Percentiles rank a stretch among this genome's conserved stretches.
These are phyloP conservation scores for Vulpes lagopus DNA, from an alignment of 2,113 vertebrate species.

Conservation along the genomic window DNA sequence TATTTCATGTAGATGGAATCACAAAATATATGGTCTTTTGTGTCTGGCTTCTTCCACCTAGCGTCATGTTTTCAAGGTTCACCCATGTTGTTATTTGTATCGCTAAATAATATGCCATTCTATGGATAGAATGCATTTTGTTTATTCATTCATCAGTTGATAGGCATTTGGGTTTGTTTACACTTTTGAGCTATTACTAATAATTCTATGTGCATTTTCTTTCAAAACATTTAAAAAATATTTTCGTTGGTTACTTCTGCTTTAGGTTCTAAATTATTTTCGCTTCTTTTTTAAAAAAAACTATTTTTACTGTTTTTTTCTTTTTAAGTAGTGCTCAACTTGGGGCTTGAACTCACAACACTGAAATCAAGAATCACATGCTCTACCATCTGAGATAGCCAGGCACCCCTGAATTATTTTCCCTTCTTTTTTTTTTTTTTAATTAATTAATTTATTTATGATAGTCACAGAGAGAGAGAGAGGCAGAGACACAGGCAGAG, in stretches of 20 bases:
- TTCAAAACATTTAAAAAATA: neutral
- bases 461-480: no score
- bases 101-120: neutral
- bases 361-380: neutral
- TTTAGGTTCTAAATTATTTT: neutral
- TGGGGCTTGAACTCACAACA: neutral
- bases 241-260: neutral
- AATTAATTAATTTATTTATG: no score
- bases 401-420: neutral
- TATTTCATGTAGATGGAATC: neutral
- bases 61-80: neutral
- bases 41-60: neutral
- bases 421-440: neutral
- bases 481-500: no score
- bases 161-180: neutral
- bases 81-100: neutral
- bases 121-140: rapidly evolving
- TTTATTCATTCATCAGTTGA: neutral
- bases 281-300: neutral
- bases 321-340: neutral
- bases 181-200: neutral
- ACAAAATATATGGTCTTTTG: rapidly evolving
- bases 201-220: neutral
- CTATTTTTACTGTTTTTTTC: neutral
- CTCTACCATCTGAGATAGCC: neutral